These are phyloP conservation scores for Blera fallax DNA, from an alignment of 2,888 invertebrate genomes.

Conservation along the genomic window DNA sequence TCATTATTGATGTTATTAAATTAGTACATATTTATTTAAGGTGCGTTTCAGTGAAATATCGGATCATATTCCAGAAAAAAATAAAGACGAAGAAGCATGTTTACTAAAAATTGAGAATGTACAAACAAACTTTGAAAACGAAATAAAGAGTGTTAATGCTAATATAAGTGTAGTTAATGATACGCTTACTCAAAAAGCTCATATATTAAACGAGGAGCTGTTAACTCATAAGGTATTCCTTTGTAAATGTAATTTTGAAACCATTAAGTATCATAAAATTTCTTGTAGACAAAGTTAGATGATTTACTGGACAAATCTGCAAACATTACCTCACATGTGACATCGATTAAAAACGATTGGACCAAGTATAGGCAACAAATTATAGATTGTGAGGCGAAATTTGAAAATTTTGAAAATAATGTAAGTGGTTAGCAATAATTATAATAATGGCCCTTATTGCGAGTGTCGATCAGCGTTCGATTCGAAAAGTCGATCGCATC, in stretches of 20 bases:
- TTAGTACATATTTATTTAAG: constrained; percentile 9
- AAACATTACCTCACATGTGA: constrained; percentile 80
- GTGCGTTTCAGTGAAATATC: constrained; percentile 47
- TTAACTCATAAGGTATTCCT: constrained; percentile 76
- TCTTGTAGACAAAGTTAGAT: constrained; percentile 77
- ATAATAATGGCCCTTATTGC: too few species aligned
- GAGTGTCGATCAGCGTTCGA: too few species aligned
- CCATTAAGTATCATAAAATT: neutral
- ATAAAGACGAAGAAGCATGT: constrained; percentile 32
- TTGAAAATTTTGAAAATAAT: constrained; percentile 76
- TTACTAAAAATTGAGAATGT: constrained; percentile 44
- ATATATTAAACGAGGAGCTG: constrained; percentile 77
- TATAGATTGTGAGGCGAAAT: constrained; percentile 75
- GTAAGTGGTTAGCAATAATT: constrained; percentile 75
- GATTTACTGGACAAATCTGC: constrained; percentile 78
- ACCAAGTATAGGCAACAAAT: constrained; percentile 78
- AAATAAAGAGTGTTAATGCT: constrained; percentile 75
- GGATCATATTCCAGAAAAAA: constrained; percentile 52
- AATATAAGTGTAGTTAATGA: constrained; percentile 78
- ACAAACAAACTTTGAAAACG: constrained; percentile 40
- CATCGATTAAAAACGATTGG: constrained; percentile 79
- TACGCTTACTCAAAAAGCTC: constrained; percentile 78
- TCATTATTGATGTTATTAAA: neutral
- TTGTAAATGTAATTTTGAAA: neutral
- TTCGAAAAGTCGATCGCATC: too few species aligned